phyloP scores from a whole-genome alignment of 1,140 invertebrate genomes.

The Antheraea mylitta region DNA sequence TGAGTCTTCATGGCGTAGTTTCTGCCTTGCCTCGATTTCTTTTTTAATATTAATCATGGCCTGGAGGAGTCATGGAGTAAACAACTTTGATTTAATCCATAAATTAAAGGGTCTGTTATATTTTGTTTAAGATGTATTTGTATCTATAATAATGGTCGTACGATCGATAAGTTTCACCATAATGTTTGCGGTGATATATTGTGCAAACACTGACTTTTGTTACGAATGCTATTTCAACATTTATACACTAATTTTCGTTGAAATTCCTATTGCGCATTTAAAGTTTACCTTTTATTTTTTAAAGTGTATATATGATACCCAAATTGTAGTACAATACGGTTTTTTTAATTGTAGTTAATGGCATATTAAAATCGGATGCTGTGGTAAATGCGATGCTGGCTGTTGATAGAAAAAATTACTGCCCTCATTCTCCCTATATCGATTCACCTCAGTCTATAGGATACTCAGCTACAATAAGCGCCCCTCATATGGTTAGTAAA shows the following conservation, averaged over 20 bases:
- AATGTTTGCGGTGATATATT: not conserved
- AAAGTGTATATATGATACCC: no score
- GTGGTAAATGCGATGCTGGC: slow-evolving; percentile 92
- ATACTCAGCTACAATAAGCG: slow-evolving; percentile 96
- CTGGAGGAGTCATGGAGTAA: slow-evolving; percentile 91
- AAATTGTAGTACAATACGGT: not conserved
- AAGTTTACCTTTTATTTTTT: no score
- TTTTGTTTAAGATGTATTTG: no score
- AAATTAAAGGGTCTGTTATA: slow-evolving; percentile 87
- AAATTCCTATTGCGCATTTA: no score
- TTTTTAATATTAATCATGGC: slow-evolving; percentile 76
- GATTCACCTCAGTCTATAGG: slow-evolving; percentile 95
- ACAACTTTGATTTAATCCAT: slow-evolving; percentile 90
- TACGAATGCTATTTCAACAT: no score
- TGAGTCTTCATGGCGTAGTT: slow-evolving; percentile 26
- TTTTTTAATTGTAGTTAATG: slow-evolving; percentile 85
- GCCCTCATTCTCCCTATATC: slow-evolving; percentile 88
- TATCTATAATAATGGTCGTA: no score
- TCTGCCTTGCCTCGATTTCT: slow-evolving; percentile 25
- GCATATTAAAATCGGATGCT: slow-evolving; percentile 88
- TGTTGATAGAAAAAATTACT: slow-evolving; percentile 93
- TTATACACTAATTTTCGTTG: no score
- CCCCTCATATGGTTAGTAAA: slow-evolving; percentile 97
- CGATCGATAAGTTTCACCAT: no score
- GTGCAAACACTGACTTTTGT: not conserved